phyloP scores from a whole-genome alignment of 2,113 vertebrate genomes.

The Callopanchax toddi region DNA sequence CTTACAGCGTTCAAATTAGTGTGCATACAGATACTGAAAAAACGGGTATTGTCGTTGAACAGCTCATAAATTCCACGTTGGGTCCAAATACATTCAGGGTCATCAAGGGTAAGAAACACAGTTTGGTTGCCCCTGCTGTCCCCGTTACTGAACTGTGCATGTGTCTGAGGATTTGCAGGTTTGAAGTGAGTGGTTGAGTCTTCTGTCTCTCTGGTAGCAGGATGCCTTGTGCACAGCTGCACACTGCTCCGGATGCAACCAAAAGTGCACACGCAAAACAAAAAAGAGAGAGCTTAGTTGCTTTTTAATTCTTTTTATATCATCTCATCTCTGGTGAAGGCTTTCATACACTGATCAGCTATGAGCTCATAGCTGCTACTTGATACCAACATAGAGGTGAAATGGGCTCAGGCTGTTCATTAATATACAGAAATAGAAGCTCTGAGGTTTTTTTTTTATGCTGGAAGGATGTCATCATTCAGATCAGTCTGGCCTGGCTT shows the following conservation, averaged over 20 bases:
- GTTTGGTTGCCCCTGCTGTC: slow-evolving; percentile 8
- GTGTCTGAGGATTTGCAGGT: slow-evolving; percentile 27
- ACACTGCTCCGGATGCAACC: slow-evolving; percentile 80
- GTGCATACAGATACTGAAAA: no score
- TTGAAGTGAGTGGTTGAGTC: slow-evolving; percentile 44
- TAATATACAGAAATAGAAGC: slow-evolving; percentile 70
- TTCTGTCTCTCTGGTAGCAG: slow-evolving; percentile 63
- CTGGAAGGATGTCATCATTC: slow-evolving; percentile 59
- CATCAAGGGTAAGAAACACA: neutral
- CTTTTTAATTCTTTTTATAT: slow-evolving; percentile 4
- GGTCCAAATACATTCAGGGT: neutral
- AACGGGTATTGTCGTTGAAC: no score
- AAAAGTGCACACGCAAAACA: slow-evolving; percentile 24
- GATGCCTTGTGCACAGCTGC: slow-evolving; percentile 80
- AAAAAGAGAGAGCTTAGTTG: slow-evolving; percentile 8
- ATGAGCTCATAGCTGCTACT: slow-evolving; percentile 61
- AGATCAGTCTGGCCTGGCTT: slow-evolving; percentile 25
- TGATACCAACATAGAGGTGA: slow-evolving; percentile 60
- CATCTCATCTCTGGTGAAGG: slow-evolving; percentile 55
- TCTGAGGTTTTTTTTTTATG: slow-evolving; percentile 53
- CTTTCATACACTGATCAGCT: slow-evolving; percentile 34
- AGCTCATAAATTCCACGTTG: no score
- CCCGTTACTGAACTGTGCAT: slow-evolving; percentile 14
- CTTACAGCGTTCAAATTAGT: no score
- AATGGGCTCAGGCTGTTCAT: slow-evolving; percentile 48